Conservation (phyloP, 2,888 invertebrate species). For the Acrobasis repandana region DNA sequence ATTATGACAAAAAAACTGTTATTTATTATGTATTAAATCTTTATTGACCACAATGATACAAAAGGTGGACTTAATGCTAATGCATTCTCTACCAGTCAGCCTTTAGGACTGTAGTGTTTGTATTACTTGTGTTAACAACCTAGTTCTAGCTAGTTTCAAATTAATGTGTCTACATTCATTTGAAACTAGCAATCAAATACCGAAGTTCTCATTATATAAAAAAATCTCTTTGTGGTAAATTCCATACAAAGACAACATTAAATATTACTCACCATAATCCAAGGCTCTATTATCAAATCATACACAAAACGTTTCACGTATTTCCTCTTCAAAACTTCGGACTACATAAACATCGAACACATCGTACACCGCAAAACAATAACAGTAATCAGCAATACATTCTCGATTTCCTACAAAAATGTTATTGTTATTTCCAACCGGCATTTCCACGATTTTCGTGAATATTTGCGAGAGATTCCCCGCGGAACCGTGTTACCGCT, state of each 20-base stretch:
- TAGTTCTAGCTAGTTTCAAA: too few relatives aligned
- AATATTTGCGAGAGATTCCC: not conserved
- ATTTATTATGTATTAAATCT: too few relatives aligned
- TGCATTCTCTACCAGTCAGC: too few relatives aligned
- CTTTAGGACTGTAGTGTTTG: too few relatives aligned
- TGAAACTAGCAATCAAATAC: too few relatives aligned
- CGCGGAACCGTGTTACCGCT: not conserved
- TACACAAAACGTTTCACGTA: not conserved
- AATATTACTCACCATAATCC: not conserved
- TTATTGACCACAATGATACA: too few relatives aligned
- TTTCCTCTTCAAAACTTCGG: not conserved
- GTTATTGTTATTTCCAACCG: not conserved
- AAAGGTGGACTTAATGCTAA: too few relatives aligned
- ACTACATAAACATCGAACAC: not conserved
- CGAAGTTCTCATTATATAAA: too few relatives aligned
- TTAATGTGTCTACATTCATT: too few relatives aligned
- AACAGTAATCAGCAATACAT: not conserved
- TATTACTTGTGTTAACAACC: too few relatives aligned
- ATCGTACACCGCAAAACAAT: not conserved
- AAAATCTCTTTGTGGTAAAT: not conserved
- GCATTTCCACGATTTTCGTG: conserved; percentile 8
- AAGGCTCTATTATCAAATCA: not conserved
- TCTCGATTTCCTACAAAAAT: not conserved
- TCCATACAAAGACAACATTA: not conserved
- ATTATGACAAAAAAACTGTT: too few relatives aligned